Conservation (phyloP, 2,797 vertebrate species). For the Channa striata region DNA sequence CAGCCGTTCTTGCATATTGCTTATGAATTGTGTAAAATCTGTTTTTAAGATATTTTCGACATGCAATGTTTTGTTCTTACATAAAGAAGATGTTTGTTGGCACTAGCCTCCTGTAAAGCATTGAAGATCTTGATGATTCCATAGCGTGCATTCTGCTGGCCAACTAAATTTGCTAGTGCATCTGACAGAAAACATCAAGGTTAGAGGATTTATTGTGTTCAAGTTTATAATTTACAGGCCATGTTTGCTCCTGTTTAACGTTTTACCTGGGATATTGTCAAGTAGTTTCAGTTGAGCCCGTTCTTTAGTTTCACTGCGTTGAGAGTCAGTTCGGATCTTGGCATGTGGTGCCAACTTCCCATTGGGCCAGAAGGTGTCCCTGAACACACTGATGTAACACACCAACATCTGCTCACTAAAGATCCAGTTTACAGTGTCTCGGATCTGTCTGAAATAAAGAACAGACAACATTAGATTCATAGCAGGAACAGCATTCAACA, state of each 20-base stretch:
- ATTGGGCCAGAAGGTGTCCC: conserved; percentile 95
- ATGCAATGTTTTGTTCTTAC: conserved; percentile 84
- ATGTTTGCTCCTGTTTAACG: background rate
- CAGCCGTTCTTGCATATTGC: background rate
- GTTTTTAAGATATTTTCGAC: background rate
- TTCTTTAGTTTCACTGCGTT: conserved; percentile 92
- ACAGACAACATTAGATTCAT: background rate
- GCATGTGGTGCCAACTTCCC: conserved; percentile 90
- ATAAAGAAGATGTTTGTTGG: conserved; percentile 98
- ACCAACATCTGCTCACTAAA: conserved; percentile 97
- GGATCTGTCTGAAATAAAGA: conserved; percentile 90
- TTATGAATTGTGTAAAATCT: background rate
- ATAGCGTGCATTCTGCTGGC: conserved; percentile 96
- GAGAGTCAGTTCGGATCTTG: conserved; percentile 83
- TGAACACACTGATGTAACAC: conserved; percentile 94
- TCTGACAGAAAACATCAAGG: conserved; percentile 79
- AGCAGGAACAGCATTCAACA: too few species aligned
- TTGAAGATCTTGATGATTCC: conserved; percentile 98
- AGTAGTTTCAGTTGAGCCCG: conserved; percentile 97
- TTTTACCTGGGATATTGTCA: conserved; percentile 97
- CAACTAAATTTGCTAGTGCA: conserved; percentile 95
- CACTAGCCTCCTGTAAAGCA: conserved; percentile 93
- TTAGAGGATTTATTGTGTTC: background rate
- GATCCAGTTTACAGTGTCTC: conserved; percentile 98
- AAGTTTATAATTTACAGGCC: background rate